Percentiles rank a stretch among this genome's conserved stretches.
Conservation (phyloP, 2,113 vertebrate species). For the Tretioscincus oriximinensis region DNA sequence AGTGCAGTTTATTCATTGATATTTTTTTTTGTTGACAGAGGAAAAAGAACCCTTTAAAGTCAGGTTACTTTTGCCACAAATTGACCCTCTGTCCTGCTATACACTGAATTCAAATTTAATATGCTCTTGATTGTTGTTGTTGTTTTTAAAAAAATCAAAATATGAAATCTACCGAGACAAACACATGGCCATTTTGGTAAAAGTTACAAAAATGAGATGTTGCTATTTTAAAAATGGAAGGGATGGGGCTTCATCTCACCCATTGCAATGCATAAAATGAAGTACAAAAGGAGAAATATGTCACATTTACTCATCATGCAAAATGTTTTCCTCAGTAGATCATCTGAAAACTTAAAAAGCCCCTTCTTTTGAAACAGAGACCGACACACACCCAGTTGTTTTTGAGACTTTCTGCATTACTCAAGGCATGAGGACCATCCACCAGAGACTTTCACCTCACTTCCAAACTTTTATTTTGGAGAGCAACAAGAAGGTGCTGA, state of each 20-base stretch:
- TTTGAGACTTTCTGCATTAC: conserved; percentile 65
- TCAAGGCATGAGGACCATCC: conserved; percentile 46
- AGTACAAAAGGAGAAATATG: conserved; percentile 76
- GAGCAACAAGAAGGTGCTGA: conserved; percentile 48
- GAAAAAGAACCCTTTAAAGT: conserved; percentile 81
- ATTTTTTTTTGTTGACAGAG: conserved; percentile 75
- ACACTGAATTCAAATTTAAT: conserved; percentile 68
- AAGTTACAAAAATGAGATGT: conserved; percentile 82
- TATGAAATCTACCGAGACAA: conserved; percentile 78
- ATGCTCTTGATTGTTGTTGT: conserved; percentile 55
- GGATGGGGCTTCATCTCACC: conserved; percentile 75
- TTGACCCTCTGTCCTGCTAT: conserved; percentile 67
- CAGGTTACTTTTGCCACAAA: conserved; percentile 74
- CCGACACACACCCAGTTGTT: conserved; percentile 62
- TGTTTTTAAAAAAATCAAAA: conserved; percentile 68
- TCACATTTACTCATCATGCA: conserved; percentile 86
- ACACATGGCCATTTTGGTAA: conserved; percentile 90
- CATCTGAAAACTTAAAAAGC: conserved; percentile 71
- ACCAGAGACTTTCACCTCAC: conserved; percentile 57
- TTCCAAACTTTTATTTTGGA: conserved; percentile 44
- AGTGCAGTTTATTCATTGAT: conserved; percentile 92
- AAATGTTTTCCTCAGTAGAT: conserved; percentile 78
- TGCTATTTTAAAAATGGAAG: conserved; percentile 77
- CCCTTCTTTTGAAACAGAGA: conserved; percentile 69
- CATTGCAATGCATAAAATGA: conserved; percentile 91